phyloP scores from a whole-genome alignment of 1,140 invertebrate genomes.

The Lasioglossum baleicum region DNA sequence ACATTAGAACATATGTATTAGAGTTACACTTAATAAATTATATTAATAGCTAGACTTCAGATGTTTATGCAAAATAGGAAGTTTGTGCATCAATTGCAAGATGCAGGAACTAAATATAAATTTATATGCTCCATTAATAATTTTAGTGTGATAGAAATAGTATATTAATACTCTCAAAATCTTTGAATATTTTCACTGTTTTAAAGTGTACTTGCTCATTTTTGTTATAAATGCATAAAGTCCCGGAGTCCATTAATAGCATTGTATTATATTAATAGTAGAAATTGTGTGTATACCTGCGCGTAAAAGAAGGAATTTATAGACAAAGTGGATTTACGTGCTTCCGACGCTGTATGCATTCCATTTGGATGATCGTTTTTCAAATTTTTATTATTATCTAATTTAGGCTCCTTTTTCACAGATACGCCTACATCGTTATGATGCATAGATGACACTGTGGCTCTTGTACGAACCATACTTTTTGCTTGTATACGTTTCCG shows the following conservation, averaged over 20 bases:
- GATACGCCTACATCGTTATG: constrained; percentile 26
- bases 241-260: no score
- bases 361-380: constrained; percentile 11
- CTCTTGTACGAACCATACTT: constrained; percentile 22
- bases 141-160: no score
- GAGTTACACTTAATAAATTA: constrained; percentile 1
- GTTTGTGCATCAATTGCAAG: no score
- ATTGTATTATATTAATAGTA: neutral
- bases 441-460: constrained; percentile 4
- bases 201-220: no score
- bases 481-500: constrained; percentile 43
- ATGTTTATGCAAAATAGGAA: no score
- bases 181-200: no score
- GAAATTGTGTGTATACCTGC: constrained; percentile 12
- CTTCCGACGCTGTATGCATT: neutral
- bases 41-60: no score
- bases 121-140: no score
- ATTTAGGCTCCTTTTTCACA: constrained; percentile 53
- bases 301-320: constrained; percentile 42
- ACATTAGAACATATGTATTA: constrained; percentile 12
- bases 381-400: constrained; percentile 30
- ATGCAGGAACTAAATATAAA: no score
- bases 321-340: constrained; percentile 19
- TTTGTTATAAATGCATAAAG: no score
- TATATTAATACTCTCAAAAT: no score